phyloP scores from a whole-genome alignment of 2,797 vertebrate genomes.

The Spondyliosoma cantharus region DNA sequence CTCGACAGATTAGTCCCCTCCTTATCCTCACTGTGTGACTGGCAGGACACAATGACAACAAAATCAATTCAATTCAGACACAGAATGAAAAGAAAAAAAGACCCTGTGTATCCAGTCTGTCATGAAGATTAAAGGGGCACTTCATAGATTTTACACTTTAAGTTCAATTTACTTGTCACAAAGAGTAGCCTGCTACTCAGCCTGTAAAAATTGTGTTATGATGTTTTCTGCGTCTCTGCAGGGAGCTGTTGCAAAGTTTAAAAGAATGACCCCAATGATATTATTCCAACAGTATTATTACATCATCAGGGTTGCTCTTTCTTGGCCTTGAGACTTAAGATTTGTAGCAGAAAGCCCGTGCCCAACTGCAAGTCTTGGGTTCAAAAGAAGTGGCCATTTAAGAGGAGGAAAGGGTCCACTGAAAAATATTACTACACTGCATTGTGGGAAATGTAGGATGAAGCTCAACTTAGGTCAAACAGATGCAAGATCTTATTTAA shows the following conservation, averaged over 20 bases:
- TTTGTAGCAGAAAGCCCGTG: too few species aligned
- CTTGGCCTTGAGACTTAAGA: background rate
- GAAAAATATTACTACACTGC: background rate
- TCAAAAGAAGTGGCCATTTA: background rate
- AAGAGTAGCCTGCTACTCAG: background rate
- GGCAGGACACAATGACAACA: constrained; percentile 31
- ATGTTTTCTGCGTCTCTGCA: background rate
- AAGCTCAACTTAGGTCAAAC: background rate
- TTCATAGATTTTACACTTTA: background rate
- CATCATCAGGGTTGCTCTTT: background rate
- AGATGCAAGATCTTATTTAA: background rate
- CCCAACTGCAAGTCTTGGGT: background rate
- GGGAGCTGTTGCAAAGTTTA: background rate
- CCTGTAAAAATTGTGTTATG: background rate
- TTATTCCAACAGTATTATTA: too few species aligned
- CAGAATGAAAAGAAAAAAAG: background rate
- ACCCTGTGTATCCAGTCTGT: constrained; percentile 5
- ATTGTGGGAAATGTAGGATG: background rate
- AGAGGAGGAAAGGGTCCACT: background rate
- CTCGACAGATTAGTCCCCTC: constrained; percentile 42
- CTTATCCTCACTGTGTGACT: constrained; percentile 35
- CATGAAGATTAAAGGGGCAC: background rate
- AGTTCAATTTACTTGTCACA: background rate
- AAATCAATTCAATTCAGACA: constrained; percentile 32
- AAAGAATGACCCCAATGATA: background rate